A percentile compares a stretch with the other conserved stretches of the same genome.
These are phyloP conservation scores for Yponomeuta plumbellus DNA, from an alignment of 2,888 invertebrate genomes.

Conservation along the genomic window DNA sequence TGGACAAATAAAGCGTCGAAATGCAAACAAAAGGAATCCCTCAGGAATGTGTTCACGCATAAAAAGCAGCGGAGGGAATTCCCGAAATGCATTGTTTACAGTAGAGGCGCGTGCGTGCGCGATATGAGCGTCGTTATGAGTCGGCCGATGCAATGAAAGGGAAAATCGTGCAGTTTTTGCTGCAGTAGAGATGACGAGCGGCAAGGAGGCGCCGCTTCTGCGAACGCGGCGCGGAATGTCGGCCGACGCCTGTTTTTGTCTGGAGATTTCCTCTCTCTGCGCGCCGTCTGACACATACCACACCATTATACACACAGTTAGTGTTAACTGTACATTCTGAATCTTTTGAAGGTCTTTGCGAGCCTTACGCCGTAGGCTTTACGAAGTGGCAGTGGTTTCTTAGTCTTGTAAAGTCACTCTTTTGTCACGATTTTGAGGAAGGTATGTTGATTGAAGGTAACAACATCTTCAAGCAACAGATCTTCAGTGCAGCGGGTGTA, in stretches of 20 bases:
- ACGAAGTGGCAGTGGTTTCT: neutral
- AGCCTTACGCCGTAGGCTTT: neutral
- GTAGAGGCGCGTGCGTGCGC: conserved; percentile 32
- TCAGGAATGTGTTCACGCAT: conserved; percentile 67
- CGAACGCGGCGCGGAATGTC: conserved; percentile 43
- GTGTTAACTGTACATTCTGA: neutral
- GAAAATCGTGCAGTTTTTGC: conserved; percentile 69
- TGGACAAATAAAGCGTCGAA: conserved; percentile 49
- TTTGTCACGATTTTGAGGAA: too few relatives aligned
- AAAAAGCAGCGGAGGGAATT: conserved; percentile 64
- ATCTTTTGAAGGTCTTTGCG: neutral
- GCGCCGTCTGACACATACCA: conserved; percentile 1
- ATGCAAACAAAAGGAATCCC: conserved; percentile 75
- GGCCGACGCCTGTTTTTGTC: conserved; percentile 21
- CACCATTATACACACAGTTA: neutral
- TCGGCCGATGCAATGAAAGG: conserved; percentile 64
- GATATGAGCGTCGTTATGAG: conserved; percentile 35
- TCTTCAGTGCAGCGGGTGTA: too few relatives aligned
- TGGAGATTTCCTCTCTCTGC: conserved; percentile 6
- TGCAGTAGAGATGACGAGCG: conserved; percentile 50
- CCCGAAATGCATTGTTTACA: conserved; percentile 74
- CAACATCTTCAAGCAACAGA: too few relatives aligned
- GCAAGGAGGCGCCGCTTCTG: conserved; percentile 33
- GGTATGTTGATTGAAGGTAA: too few relatives aligned
- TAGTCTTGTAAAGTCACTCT: neutral